phyloP scores from a whole-genome alignment of 2,797 vertebrate genomes.

The Chelidonichthys spinosus region DNA sequence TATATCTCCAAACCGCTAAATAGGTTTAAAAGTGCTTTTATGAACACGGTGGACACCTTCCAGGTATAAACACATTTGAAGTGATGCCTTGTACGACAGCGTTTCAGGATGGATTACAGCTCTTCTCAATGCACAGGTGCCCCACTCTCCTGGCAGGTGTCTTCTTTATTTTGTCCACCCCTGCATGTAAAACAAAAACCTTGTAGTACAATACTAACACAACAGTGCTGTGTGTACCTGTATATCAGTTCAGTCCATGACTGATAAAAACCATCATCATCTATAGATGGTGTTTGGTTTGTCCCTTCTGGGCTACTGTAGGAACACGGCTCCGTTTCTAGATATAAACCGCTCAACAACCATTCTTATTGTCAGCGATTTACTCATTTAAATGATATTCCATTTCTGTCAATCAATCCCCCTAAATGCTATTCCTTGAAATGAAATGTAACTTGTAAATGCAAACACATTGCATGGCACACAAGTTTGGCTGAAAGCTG shows the following conservation, averaged over 20 bases:
- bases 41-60: background rate
- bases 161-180: constrained; percentile 6
- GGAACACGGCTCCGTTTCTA: too few species aligned
- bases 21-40: background rate
- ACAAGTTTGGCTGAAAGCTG: background rate
- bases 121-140: background rate
- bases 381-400: background rate
- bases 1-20: background rate
- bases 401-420: too few species aligned
- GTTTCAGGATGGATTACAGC: too few species aligned
- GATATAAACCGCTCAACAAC: too few species aligned
- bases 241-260: background rate
- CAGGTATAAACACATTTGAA: background rate
- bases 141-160: background rate
- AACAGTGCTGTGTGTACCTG: background rate
- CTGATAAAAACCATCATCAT: too few species aligned
- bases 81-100: too few species aligned
- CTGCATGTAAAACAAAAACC: background rate
- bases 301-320: too few species aligned
- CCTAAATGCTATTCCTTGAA: too few species aligned
- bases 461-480: background rate
- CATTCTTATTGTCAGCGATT: too few species aligned
- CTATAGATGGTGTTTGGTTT: too few species aligned
- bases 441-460: background rate
- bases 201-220: constrained; percentile 8